Conservation (phyloP, 2,888 invertebrate species). For the Oscheius sp. region DNA sequence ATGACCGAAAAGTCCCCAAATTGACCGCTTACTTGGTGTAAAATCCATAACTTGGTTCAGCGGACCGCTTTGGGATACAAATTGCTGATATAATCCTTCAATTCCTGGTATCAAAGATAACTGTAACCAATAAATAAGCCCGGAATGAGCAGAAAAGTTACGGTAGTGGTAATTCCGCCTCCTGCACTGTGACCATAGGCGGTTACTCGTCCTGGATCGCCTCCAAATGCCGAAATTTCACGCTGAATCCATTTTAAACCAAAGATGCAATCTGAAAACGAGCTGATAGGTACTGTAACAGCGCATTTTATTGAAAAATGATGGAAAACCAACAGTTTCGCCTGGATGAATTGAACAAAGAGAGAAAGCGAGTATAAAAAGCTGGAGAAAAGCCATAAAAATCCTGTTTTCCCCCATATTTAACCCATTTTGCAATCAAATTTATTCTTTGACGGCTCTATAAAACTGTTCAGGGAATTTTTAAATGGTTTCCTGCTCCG, state of each 20-base stretch:
- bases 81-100: neutral
- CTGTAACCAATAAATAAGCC: neutral
- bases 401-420: too few species aligned
- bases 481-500: too few species aligned
- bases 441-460: too few species aligned
- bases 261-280: slow-evolving; percentile 31
- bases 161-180: neutral
- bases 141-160: neutral
- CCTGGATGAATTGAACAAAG: too few species aligned
- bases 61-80: slow-evolving; percentile 1
- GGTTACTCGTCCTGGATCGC: slow-evolving; percentile 35
- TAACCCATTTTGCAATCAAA: too few species aligned
- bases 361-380: too few species aligned
- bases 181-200: slow-evolving; percentile 39
- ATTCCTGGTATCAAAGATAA: neutral
- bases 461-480: too few species aligned
- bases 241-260: slow-evolving; percentile 35
- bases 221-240: slow-evolving; percentile 37
- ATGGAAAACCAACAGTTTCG: too few species aligned
- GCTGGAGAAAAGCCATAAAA: too few species aligned
- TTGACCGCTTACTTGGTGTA: neutral
- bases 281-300: neutral
- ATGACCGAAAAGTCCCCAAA: too few species aligned
- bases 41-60: neutral
- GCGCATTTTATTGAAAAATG: too few species aligned